Evolutionary conservation across 2,113 vertebrate genomes (phyloP).

Genomic region (Equus quagga): DNA sequence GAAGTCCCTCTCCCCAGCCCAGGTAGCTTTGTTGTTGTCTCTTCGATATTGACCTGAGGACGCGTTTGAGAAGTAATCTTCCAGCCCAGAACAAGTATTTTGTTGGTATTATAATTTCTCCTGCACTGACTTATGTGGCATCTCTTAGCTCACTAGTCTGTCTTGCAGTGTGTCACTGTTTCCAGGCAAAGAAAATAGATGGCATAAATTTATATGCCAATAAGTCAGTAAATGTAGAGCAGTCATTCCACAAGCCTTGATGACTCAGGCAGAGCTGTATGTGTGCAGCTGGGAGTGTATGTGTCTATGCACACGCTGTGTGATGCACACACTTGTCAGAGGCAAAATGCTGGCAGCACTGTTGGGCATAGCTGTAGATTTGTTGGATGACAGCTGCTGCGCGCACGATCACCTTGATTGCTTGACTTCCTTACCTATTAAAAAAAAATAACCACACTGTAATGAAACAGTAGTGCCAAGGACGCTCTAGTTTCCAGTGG

Average conservation of each 20-base stretch:
- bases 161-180: neutral
- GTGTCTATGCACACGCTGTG: accelerated
- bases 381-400: too few relatives aligned
- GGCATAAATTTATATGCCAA: neutral
- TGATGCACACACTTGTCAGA: accelerated
- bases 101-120: neutral
- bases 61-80: neutral
- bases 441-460: neutral
- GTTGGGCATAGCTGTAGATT: accelerated
- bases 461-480: neutral
- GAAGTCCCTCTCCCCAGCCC: neutral
- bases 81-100: too few relatives aligned
- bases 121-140: accelerated
- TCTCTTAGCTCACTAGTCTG: neutral
- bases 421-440: neutral
- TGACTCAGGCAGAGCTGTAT: neutral
- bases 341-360: accelerated
- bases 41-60: accelerated
- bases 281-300: accelerated
- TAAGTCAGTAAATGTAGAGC: neutral
- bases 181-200: too few relatives aligned
- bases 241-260: neutral
- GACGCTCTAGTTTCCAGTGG: neutral
- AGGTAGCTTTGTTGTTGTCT: neutral
- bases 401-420: neutral